Base-by-base conservation (phyloP, 2,888 invertebrate species). In the Lepidochrysops patricia region DNA sequence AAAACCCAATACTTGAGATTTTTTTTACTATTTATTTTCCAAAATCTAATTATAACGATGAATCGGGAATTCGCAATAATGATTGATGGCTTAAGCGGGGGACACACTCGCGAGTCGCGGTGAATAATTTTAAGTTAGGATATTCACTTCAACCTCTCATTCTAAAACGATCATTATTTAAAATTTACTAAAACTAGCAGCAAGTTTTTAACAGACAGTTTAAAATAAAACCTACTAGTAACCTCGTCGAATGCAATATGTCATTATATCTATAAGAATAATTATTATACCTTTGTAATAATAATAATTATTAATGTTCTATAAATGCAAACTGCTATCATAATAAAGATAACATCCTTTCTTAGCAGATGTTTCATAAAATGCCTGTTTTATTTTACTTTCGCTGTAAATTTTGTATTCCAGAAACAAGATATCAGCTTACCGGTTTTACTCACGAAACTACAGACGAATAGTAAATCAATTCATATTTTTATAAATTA, bases 21-120 rank as follows among this genome's bases (percentile, higher is more conserved):
- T 54, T 54, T 52, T 68, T 67, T 69, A 69, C 65, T 71, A 69
- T 71, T 71, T 70, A 70, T 69, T 70, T 68, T 68, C 66, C 67
- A 52, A 70, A 72, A 71, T 71, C 77, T 80, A 77, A 81, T 80
- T 81, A 79, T 72, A 71, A 72, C 78, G 76, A 75, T 77, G 75
- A 71, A 77, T 80, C 72, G 77, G 74, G 69, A 72, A 72, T 75
- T 72, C 71, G 69, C 71, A 57, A 74, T 75, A 71, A 65, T 80
- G 80, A 81, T 81, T 80, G 76, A 80, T 80, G 80, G 76, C 65
- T 65, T 60, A 69, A 52, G 71, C 15, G 23, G 61, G 13, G 71
- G 62, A 43, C 69, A 72, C 63, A 69, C 35, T 35, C 61, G 19
- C 43, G 15, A n/a, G n/a, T n/a, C n/a, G 48, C 19, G 4, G 32